A percentile compares a stretch with the other conserved stretches of the same genome.
Evolutionary conservation across 2,113 vertebrate species (phyloP).

Genomic region (Neomonachus schauinslandi): DNA sequence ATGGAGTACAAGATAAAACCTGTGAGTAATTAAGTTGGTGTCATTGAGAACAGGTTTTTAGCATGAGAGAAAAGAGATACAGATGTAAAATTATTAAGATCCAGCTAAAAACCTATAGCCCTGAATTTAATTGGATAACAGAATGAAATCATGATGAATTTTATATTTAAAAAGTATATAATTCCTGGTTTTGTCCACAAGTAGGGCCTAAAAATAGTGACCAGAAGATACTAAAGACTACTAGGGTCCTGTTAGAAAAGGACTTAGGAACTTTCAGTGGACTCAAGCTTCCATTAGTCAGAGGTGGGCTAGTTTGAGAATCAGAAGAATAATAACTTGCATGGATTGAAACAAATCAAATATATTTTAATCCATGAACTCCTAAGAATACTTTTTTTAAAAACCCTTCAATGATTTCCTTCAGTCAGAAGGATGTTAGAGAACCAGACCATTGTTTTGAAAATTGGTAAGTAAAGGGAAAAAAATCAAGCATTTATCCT

Average conservation of each 20-base stretch:
- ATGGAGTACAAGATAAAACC: neutral
- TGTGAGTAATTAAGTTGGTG: neutral
- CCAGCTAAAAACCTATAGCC: neutral
- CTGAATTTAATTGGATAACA: slow-evolving; percentile 5
- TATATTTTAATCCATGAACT: neutral
- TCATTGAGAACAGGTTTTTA: neutral
- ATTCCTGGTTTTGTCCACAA: neutral
- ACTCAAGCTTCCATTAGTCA: neutral
- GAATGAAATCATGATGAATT: slow-evolving; percentile 32
- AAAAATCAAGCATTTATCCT: neutral
- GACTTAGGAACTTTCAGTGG: neutral
- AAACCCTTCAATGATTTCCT: neutral
- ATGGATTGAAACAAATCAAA: neutral
- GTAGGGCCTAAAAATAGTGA: neutral
- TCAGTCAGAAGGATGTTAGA: neutral
- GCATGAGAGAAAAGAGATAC: neutral
- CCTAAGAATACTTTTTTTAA: neutral
- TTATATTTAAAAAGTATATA: neutral
- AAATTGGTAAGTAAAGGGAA: neutral
- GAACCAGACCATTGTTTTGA: neutral
- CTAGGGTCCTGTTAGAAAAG: neutral
- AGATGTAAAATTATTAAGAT: slow-evolving; percentile 22
- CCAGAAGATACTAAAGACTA: neutral
- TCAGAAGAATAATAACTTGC: neutral
- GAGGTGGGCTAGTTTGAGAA: neutral